phyloP scores from a whole-genome alignment of 2,113 vertebrate species.

The Channa argus region DNA sequence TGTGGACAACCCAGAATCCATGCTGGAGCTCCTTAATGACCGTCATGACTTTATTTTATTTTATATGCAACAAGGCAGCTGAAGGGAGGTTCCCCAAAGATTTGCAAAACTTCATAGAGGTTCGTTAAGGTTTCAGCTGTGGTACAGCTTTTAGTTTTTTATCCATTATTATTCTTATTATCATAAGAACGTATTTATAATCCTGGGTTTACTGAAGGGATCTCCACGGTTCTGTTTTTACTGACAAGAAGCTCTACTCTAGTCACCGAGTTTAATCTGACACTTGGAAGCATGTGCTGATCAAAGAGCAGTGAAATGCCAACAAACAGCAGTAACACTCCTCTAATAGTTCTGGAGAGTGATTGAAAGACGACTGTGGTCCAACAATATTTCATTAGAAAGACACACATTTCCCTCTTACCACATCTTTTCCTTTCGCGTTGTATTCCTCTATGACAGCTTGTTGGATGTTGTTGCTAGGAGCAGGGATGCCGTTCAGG shows the following conservation, averaged over 20 bases:
- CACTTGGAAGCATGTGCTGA: slow-evolving; percentile 20
- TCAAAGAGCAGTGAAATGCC: slow-evolving; percentile 36
- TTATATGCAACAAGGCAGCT: too few species aligned
- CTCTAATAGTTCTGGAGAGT: not conserved
- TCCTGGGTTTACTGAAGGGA: too few species aligned
- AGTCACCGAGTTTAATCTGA: not conserved
- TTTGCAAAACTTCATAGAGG: too few species aligned
- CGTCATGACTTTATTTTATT: too few species aligned
- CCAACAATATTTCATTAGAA: slow-evolving; percentile 5
- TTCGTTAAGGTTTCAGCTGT: too few species aligned
- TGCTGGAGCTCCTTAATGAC: not conserved
- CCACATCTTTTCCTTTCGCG: slow-evolving; percentile 68
- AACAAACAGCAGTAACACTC: slow-evolving; percentile 16
- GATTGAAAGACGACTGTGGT: not conserved
- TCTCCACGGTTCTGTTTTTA: not conserved
- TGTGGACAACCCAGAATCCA: not conserved
- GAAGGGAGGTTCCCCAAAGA: too few species aligned
- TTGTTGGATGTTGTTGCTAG: slow-evolving; percentile 79
- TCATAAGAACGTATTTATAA: too few species aligned
- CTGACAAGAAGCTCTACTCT: not conserved
- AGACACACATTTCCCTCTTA: slow-evolving; percentile 42
- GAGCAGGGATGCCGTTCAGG: slow-evolving; percentile 14
- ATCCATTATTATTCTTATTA: too few species aligned
- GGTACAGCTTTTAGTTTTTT: too few species aligned
- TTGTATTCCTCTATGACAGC: slow-evolving; percentile 69